Conservation (phyloP, 1,140 invertebrate species). For the Drosophila murphyi region DNA sequence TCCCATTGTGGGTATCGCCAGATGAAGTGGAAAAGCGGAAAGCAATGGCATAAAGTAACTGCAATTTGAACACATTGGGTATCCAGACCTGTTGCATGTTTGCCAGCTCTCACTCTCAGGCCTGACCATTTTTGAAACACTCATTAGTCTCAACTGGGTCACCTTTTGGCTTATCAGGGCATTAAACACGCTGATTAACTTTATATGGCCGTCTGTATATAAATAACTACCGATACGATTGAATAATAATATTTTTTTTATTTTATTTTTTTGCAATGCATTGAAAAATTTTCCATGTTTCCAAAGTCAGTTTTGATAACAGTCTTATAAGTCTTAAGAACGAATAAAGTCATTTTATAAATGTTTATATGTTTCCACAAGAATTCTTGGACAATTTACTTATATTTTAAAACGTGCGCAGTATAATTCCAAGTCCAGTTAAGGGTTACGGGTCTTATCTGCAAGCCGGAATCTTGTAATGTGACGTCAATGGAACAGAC, state of each 20-base stretch:
- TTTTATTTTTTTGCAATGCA: conserved; percentile 16
- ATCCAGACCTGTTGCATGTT: not conserved
- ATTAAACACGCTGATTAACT: conserved; percentile 43
- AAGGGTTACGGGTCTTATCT: conserved; percentile 24
- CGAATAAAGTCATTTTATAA: too few species aligned
- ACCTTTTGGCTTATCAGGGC: conserved; percentile 75
- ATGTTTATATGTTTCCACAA: not conserved
- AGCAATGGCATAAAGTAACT: not conserved
- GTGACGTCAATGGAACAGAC: conserved; percentile 47
- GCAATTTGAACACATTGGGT: not conserved
- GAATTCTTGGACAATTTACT: not conserved
- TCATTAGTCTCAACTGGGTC: conserved; percentile 62
- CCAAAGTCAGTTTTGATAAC: not conserved
- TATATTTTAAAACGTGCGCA: conserved; percentile 4
- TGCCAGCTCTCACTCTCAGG: not conserved
- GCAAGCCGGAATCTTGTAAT: conserved; percentile 11
- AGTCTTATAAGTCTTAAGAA: too few species aligned
- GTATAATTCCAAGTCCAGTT: conserved; percentile 7
- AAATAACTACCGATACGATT: conserved; percentile 45
- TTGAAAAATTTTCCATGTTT: not conserved
- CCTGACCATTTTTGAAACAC: conserved; percentile 36
- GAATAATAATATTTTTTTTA: conserved; percentile 18
- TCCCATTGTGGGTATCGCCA: conserved; percentile 1
- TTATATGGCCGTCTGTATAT: conserved; percentile 34
- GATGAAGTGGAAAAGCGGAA: conserved; percentile 5